phyloP scores from a whole-genome alignment of 2,113 vertebrate genomes.

The Tinamus guttatus region DNA sequence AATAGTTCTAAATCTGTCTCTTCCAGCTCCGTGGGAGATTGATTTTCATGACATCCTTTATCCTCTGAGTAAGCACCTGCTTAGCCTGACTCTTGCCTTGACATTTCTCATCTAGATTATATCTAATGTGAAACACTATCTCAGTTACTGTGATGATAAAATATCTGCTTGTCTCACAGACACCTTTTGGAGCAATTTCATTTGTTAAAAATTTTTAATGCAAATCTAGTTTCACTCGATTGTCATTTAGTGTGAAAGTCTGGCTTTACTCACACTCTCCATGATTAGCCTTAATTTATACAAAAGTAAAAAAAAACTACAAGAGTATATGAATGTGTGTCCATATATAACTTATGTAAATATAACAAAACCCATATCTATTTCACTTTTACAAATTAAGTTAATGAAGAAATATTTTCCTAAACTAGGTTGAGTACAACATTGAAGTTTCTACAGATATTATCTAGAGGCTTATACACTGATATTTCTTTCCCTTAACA shows the following conservation, averaged over 20 bases:
- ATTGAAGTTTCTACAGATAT: not conserved
- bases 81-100: slow-evolving; percentile 4
- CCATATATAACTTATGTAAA: not conserved
- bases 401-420: not conserved
- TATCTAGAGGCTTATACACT: not conserved
- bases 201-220: not conserved
- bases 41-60: slow-evolving; percentile 31
- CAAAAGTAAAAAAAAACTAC: not conserved
- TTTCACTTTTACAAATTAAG: not conserved
- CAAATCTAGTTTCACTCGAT: not conserved
- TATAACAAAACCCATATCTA: not conserved
- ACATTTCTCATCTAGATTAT: not conserved
- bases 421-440: not conserved
- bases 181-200: not conserved
- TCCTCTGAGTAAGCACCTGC: slow-evolving; percentile 9
- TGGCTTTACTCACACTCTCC: not conserved
- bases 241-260: not conserved
- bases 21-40: not conserved
- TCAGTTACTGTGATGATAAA: not conserved
- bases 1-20: not conserved
- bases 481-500: slow-evolving; percentile 54
- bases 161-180: not conserved
- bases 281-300: not conserved
- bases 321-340: not conserved
- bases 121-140: not conserved